These are phyloP conservation scores for Tachina lurida DNA, from an alignment of 2,888 invertebrate genomes.

Conservation along the genomic window DNA sequence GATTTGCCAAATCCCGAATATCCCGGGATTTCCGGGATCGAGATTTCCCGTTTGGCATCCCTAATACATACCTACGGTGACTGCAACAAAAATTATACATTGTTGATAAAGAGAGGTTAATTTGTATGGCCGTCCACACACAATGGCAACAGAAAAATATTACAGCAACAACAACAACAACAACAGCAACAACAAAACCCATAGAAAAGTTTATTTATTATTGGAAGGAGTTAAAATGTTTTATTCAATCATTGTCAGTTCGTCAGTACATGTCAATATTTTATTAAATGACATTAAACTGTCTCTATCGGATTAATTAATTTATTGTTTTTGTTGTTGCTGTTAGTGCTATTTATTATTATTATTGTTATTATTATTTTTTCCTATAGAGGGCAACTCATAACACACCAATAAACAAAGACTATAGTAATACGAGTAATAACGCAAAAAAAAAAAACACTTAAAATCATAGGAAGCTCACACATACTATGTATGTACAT, in stretches of 20 bases:
- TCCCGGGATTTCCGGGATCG: too few species aligned
- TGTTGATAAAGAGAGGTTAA: constrained; percentile 62
- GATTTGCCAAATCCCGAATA: too few species aligned
- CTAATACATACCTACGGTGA: not conserved
- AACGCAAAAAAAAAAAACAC: constrained; percentile 22
- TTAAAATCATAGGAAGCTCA: constrained; percentile 16
- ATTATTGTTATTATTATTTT: constrained; percentile 8
- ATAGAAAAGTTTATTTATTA: constrained; percentile 31
- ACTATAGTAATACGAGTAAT: constrained; percentile 17
- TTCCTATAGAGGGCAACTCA: constrained; percentile 43
- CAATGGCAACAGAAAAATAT: constrained; percentile 16
- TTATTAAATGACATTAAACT: constrained; percentile 83
- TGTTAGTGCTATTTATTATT: constrained; percentile 59
- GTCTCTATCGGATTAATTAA: constrained; percentile 83
- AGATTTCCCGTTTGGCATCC: too few species aligned
- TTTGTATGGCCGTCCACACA: constrained; percentile 45
- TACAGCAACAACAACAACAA: constrained; percentile 22
- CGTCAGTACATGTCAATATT: constrained; percentile 81
- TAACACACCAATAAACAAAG: constrained; percentile 35
- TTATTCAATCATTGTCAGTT: constrained; percentile 77
- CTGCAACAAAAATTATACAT: constrained; percentile 30
- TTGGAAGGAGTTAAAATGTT: constrained; percentile 68
- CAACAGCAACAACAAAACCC: not conserved
- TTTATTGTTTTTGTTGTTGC: constrained; percentile 81
- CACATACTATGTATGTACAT: not conserved